A percentile compares a stretch with the other conserved stretches of the same genome.
These are phyloP conservation scores for Myrmecobius fasciatus DNA, from an alignment of 2,113 vertebrate genomes.

Conservation along the genomic window DNA sequence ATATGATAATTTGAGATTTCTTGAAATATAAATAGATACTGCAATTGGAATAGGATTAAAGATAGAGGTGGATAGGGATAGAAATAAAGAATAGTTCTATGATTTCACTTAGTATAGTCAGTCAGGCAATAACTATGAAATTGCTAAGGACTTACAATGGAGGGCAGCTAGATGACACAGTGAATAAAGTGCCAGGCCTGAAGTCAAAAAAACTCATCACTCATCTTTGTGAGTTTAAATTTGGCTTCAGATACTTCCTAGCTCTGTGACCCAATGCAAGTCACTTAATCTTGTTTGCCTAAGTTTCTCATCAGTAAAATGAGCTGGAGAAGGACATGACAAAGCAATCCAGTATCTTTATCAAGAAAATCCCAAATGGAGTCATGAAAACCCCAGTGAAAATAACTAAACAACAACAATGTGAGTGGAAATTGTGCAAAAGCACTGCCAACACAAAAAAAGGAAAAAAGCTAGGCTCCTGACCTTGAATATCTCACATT, in stretches of 20 bases:
- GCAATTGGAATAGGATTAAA: not conserved
- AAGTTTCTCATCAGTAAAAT: not conserved
- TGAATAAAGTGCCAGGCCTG: not conserved
- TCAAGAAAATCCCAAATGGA: not conserved
- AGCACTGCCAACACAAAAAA: not conserved
- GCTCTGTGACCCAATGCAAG: not conserved
- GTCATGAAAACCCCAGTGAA: not conserved
- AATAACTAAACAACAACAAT: not conserved
- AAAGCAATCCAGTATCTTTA: not conserved
- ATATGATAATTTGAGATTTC: conserved; percentile 30
- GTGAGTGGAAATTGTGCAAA: not conserved
- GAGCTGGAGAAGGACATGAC: not conserved
- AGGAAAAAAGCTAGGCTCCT: not conserved
- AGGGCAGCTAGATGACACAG: not conserved
- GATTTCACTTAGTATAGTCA: not conserved
- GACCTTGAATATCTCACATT: not conserved
- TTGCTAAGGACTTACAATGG: not conserved
- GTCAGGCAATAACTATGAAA: not conserved
- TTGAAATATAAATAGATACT: conserved; percentile 9
- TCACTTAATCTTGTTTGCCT: not conserved
- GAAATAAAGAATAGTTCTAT: not conserved
- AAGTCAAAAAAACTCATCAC: not conserved
- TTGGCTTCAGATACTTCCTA: not conserved
- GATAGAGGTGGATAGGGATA: not conserved
- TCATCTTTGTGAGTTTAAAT: not conserved